A percentile compares a stretch with the other conserved stretches of the same genome.
phyloP scores from a whole-genome alignment of 2,888 invertebrate species.

The Physocephala rufipes region DNA sequence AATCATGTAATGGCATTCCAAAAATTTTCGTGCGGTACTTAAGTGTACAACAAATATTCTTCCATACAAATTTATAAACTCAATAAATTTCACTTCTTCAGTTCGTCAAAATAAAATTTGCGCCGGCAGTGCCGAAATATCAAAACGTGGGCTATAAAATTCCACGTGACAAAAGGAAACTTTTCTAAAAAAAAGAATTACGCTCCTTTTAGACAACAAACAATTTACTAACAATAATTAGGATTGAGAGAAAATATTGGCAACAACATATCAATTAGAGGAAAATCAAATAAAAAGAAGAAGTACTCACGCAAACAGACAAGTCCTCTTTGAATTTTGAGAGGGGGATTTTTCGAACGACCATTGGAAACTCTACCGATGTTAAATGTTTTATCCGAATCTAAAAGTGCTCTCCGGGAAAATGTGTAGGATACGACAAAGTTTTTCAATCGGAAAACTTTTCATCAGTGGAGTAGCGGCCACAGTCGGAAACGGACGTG shows the following conservation, averaged over 20 bases:
- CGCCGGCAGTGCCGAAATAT: neutral
- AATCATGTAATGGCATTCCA: no score
- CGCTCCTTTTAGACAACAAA: slow-evolving; percentile 44
- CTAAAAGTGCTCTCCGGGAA: neutral
- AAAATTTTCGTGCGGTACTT: no score
- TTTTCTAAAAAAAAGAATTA: slow-evolving; percentile 16
- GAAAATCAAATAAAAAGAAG: slow-evolving; percentile 30
- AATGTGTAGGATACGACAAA: slow-evolving; percentile 27
- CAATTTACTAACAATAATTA: slow-evolving; percentile 5
- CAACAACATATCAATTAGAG: slow-evolving; percentile 16
- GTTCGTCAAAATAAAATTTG: neutral
- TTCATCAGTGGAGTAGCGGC: slow-evolving; percentile 62
- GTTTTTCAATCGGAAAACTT: slow-evolving; percentile 54
- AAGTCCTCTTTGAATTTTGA: neutral
- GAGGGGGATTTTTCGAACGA: neutral
- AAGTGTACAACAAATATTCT: no score
- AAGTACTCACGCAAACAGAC: slow-evolving; percentile 40
- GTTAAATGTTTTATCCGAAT: no score
- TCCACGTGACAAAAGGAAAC: neutral
- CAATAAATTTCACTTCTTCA: no score
- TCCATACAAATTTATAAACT: no score
- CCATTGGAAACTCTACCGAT: slow-evolving; percentile 7
- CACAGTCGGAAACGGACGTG: slow-evolving; percentile 62
- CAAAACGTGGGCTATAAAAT: neutral
- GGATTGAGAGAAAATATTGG: slow-evolving; percentile 4